Percentiles rank a stretch among this genome's conserved stretches.
phyloP scores from a whole-genome alignment of 2,888 invertebrate species.

The Melieria omissa region DNA sequence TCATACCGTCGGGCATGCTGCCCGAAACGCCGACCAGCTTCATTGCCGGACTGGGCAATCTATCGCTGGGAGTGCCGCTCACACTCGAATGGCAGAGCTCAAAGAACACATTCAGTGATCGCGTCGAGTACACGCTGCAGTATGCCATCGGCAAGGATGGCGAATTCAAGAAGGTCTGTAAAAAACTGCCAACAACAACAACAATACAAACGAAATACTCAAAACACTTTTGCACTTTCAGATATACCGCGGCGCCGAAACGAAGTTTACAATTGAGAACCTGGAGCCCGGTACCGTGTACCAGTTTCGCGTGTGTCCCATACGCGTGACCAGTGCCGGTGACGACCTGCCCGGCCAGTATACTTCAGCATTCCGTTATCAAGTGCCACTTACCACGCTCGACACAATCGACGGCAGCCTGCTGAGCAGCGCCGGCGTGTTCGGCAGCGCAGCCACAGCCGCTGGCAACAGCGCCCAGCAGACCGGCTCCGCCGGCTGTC shows the following conservation, averaged over 20 bases:
- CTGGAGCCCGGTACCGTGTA: constrained; percentile 82
- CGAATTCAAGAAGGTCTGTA: constrained; percentile 73
- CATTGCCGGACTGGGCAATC: constrained; percentile 63
- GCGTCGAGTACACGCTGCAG: constrained; percentile 81
- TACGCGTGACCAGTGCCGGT: constrained; percentile 72
- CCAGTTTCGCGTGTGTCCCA: constrained; percentile 80
- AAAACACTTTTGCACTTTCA: constrained; percentile 56
- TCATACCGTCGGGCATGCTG: constrained; percentile 47
- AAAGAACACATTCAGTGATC: constrained; percentile 73
- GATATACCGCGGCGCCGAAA: constrained; percentile 76
- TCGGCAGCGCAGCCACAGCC: constrained; percentile 43
- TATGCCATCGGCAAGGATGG: constrained; percentile 71
- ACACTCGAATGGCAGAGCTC: constrained; percentile 75
- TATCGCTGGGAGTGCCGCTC: constrained; percentile 68
- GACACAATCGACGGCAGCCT: constrained; percentile 55
- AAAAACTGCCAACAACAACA: neutral
- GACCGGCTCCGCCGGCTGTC: constrained; percentile 43
- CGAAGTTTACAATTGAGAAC: constrained; percentile 73
- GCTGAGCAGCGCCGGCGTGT: constrained; percentile 44
- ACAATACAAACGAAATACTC: neutral
- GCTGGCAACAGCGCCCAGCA: constrained; percentile 40
- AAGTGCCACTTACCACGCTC: constrained; percentile 58
- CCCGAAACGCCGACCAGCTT: constrained; percentile 49
- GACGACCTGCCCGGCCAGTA: constrained; percentile 75
- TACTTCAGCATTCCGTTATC: constrained; percentile 72